These are phyloP conservation scores for Oryzias sinensis DNA, from an alignment of 2,797 vertebrate genomes.

Conservation along the genomic window DNA sequence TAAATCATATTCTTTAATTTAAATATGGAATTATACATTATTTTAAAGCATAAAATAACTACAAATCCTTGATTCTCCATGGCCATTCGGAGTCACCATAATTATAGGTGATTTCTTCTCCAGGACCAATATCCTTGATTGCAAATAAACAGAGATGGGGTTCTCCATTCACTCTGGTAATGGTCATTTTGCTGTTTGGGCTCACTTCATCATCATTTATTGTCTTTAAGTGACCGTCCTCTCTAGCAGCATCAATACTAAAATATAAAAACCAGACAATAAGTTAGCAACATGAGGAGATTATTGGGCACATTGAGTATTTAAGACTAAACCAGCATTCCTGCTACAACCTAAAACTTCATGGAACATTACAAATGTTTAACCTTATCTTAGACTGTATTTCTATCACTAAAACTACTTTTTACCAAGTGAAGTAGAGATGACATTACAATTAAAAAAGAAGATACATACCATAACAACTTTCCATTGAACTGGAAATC, in stretches of 20 bases:
- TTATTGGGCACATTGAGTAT: too few species aligned
- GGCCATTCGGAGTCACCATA: slow-evolving; percentile 32
- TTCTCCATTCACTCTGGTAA: not conserved
- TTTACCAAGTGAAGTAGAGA: too few species aligned
- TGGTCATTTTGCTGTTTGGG: slow-evolving; percentile 15
- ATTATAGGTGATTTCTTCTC: slow-evolving; percentile 26
- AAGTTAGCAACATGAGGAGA: too few species aligned
- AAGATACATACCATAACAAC: slow-evolving; percentile 3
- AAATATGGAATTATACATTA: too few species aligned
- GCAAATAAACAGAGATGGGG: slow-evolving; percentile 33
- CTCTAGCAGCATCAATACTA: slow-evolving; percentile 25
- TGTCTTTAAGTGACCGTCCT: slow-evolving; percentile 17
- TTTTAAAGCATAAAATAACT: too few species aligned
- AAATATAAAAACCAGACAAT: not conserved
- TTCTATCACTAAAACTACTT: too few species aligned
- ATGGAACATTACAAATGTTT: too few species aligned
- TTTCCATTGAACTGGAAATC: slow-evolving; percentile 5
- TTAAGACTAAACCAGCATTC: too few species aligned
- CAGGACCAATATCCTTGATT: slow-evolving; percentile 4
- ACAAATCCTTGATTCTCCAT: slow-evolving; percentile 29
- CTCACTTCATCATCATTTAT: slow-evolving; percentile 23
- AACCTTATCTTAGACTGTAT: too few species aligned
- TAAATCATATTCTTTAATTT: not conserved
- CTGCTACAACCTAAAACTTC: too few species aligned
- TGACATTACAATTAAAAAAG: too few species aligned